Evolutionary conservation across 2,113 vertebrate species (phyloP), one percentile per base, ranked within the genome.

Genomic region (Chrysochloris asiatica): DNA sequence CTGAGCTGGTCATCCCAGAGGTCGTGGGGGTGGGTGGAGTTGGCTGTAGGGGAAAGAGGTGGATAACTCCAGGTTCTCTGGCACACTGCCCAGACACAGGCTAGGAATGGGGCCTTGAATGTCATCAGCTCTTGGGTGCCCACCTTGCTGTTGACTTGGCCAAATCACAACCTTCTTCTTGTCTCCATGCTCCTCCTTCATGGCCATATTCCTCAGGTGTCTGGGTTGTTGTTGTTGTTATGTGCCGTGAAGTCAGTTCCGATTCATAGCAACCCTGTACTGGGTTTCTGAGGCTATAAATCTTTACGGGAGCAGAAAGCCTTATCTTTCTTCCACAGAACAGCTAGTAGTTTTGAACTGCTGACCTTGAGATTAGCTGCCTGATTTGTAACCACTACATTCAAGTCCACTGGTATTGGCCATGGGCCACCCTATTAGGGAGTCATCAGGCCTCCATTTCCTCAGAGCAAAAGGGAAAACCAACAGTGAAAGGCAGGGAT

Each of bases 391-490:
- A n/a, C n/a, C n/a, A n/a, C n/a, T n/a, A n/a, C n/a, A n/a, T 47
- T 86, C 84, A 30, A 0, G 65, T 88, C 65, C 59, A n/a, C 6
- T 83, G 82, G 48, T n/a, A 38, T 76, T 73, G 54, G 75, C 71
- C 13, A 2, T 69, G 43, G 38, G 76, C 47, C 63, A 17, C 36
- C 45, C 56, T 80, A 4, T 48, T 79, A 69, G 78, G 80, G 77
- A 88, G 83, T 88, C 83, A 48, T 59, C 73, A 65, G 79, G 56
- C 22, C 67, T 95, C 59, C 47, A 48, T 75, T 88, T 83, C 79
- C 71, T 75, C 71, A 83, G 22, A 91, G 88, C 28, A 61, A 67
- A n/a, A 88, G 52, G 48, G 41, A 83, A 83, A 88, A 54, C 48
- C 38, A 63, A 8, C 14, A 65, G 41, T 54, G 65, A 76, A 69